phyloP scores from a whole-genome alignment of 2,113 vertebrate genomes.

The Crotalus helleri region DNA sequence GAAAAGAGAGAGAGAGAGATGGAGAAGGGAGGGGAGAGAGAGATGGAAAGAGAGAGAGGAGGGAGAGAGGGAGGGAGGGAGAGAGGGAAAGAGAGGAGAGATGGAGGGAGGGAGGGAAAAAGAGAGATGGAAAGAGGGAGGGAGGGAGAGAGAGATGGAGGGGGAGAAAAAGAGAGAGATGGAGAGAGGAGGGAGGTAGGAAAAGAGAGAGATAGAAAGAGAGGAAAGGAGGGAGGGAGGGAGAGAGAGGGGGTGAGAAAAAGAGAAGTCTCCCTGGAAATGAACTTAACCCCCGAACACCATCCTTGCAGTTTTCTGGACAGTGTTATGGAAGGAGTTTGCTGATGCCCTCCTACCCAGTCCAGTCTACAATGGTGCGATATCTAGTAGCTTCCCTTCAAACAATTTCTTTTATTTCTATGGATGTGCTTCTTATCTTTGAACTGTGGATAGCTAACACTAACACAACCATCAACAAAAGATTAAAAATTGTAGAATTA shows the following conservation, averaged over 20 bases:
- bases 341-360: neutral
- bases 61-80: rapidly evolving
- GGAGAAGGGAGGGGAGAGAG: no score
- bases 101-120: no score
- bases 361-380: neutral
- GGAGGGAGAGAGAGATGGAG: neutral
- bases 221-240: neutral
- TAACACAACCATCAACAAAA: neutral
- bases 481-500: neutral
- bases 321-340: neutral
- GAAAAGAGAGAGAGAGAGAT: neutral
- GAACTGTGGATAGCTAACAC: neutral
- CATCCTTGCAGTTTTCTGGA: neutral
- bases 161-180: no score
- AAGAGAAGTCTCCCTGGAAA: neutral
- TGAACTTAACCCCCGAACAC: neutral
- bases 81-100: neutral
- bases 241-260: neutral
- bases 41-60: neutral
- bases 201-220: no score
- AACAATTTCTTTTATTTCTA: neutral
- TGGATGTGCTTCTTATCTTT: neutral
- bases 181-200: neutral
- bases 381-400: neutral
- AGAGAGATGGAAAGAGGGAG: neutral